phyloP scores from a whole-genome alignment of 2,113 vertebrate genomes.

The Speoplatyrhinus poulsoni region DNA sequence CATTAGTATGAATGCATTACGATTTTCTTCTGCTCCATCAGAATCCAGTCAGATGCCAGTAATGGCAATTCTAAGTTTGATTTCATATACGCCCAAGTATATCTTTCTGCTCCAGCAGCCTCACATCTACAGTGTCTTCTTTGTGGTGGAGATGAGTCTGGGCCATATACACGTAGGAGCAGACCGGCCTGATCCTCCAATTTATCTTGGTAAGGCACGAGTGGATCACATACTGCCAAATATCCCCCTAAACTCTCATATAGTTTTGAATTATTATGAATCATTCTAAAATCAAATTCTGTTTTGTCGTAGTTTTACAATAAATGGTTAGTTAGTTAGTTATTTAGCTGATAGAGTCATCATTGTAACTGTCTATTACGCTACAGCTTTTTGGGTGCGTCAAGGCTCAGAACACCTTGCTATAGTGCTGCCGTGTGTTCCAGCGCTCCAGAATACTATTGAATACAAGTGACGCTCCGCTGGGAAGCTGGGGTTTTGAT shows the following conservation, averaged over 20 bases:
- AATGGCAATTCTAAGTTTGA: conserved; percentile 53
- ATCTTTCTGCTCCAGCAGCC: conserved; percentile 58
- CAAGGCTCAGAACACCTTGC: too few relatives aligned
- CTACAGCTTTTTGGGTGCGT: background rate
- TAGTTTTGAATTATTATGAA: too few relatives aligned
- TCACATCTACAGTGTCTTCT: conserved; percentile 30
- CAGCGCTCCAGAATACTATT: conserved; percentile 37
- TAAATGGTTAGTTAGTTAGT: too few relatives aligned
- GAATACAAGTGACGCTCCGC: conserved; percentile 53
- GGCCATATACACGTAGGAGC: conserved; percentile 10
- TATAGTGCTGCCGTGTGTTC: conserved; percentile 50
- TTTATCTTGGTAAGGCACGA: too few relatives aligned
- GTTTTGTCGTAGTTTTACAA: too few relatives aligned
- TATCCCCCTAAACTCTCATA: too few relatives aligned
- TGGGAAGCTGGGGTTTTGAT: conserved; percentile 62
- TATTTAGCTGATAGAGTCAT: too few relatives aligned
- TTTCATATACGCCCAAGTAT: background rate
- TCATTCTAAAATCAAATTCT: too few relatives aligned
- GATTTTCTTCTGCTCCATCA: conserved; percentile 59
- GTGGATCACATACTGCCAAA: too few relatives aligned
- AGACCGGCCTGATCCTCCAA: too few relatives aligned
- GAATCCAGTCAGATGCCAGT: conserved; percentile 59
- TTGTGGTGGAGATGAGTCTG: conserved; percentile 13
- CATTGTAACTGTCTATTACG: conserved; percentile 49
- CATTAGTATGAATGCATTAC: conserved; percentile 65